These are phyloP conservation scores for Agrochola litura DNA, from an alignment of 2,888 invertebrate species.

Conservation along the genomic window DNA sequence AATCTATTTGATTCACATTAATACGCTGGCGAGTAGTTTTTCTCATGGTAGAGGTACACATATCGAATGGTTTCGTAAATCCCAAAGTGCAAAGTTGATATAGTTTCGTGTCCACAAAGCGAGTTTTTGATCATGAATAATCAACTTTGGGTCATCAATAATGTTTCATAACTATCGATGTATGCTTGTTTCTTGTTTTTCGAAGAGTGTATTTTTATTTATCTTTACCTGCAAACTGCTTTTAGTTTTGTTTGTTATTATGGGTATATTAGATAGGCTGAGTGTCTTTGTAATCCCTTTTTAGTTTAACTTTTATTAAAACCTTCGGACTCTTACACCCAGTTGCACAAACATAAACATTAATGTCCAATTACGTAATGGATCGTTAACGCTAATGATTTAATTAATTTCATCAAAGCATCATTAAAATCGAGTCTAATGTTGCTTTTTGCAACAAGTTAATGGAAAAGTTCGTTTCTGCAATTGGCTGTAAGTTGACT, in stretches of 20 bases:
- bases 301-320: not conserved
- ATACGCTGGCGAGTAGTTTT: no score
- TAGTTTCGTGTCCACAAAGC: slow-evolving; percentile 29
- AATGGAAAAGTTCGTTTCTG: no score
- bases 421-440: no score
- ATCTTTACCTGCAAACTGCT: not conserved
- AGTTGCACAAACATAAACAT: no score
- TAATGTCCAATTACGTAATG: no score
- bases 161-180: slow-evolving; percentile 35
- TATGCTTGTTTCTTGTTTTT: not conserved
- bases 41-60: no score
- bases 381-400: no score
- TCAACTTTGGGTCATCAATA: slow-evolving; percentile 28
- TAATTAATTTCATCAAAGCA: no score
- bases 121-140: slow-evolving; percentile 48
- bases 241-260: not conserved
- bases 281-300: not conserved
- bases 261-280: not conserved
- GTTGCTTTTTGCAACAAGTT: no score
- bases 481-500: not conserved
- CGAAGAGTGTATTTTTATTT: not conserved
- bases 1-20: no score
- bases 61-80: slow-evolving; percentile 40
- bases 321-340: not conserved
- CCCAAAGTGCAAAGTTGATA: slow-evolving; percentile 56